A percentile compares a stretch with the other conserved stretches of the same genome.
These are phyloP conservation scores for Microhierax caerulescens DNA, from an alignment of 2,797 vertebrate genomes.

Conservation along the genomic window DNA sequence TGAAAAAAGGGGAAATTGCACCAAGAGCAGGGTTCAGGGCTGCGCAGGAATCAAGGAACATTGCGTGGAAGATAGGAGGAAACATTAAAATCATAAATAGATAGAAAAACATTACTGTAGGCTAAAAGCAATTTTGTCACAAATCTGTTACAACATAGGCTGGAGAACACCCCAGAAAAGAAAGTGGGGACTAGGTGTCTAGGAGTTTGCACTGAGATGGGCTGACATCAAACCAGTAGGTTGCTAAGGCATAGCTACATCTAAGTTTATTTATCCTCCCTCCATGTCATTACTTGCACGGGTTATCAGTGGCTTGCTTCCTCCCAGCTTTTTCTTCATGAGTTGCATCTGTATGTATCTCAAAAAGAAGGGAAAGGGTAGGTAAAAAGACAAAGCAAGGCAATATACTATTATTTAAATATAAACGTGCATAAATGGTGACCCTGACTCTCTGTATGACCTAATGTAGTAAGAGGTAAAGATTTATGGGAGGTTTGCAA, in stretches of 20 bases:
- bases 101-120: background rate
- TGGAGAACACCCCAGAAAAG: background rate
- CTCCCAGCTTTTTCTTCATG: background rate
- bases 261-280: background rate
- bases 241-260: background rate
- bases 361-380: background rate
- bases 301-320: background rate
- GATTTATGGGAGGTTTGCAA: background rate
- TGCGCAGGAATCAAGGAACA: background rate
- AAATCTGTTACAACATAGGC: background rate
- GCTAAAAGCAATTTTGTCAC: background rate
- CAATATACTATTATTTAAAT: background rate
- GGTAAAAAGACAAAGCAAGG: background rate
- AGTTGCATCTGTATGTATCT: background rate
- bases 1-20: background rate
- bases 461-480: background rate
- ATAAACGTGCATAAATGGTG: accelerated
- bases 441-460: background rate
- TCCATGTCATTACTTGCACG: background rate
- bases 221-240: background rate
- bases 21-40: background rate
- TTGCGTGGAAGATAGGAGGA: background rate
- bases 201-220: background rate
- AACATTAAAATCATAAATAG: background rate
- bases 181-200: background rate